Base-by-base conservation (phyloP, 1,140 invertebrate species). In the Centruroides vittatus region DNA sequence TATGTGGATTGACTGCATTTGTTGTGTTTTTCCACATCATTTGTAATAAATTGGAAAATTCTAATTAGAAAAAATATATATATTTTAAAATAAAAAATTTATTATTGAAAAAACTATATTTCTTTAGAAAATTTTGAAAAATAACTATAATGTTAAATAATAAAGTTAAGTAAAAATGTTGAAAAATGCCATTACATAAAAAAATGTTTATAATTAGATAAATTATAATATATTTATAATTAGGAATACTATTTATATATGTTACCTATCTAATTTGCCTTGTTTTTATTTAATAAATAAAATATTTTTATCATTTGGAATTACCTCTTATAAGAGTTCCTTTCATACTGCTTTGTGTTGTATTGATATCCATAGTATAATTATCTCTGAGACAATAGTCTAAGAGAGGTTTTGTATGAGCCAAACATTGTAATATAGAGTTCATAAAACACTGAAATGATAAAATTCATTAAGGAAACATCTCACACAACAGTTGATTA, bases 351-450 rank as follows among this genome's bases (percentile, higher is more conserved):
- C 23, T 34, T 23, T 53, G 51, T 6, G 51, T 34, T 6, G 23
- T 23, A 72, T 90, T 91, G 71, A 89, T 85, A 59, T 91, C 86
- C 35, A 70, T 68, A 3, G 78, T 61, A 71, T 85, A 86, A 12
- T 73, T 67, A 11, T 89, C 84, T 76, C 80, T 60, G 35, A 82
- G 67, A 54, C 89, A 73, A 71, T 89, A 92, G 66, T 92, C 88
- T 47, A 89, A 73, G 41, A 94, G 74, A 36, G 82, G 83, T 71
- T 79, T 80, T 12, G 89, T 93, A 74, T 93, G 92, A 67, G 88
- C 90, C 68, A 97, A 76, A 71, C 93, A 95, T 79, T 97, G 93
- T 11, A 95, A 80, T 34, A 97, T 89, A 64, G 88, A 92, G 79
- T 96, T 96, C 90, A 97, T 95, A 75, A 95, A 97, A 75, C 93